Evolutionary conservation across 2,888 invertebrate species (phyloP), one percentile per base, ranked within the genome.

Genomic region (Palloptera scutellata): DNA sequence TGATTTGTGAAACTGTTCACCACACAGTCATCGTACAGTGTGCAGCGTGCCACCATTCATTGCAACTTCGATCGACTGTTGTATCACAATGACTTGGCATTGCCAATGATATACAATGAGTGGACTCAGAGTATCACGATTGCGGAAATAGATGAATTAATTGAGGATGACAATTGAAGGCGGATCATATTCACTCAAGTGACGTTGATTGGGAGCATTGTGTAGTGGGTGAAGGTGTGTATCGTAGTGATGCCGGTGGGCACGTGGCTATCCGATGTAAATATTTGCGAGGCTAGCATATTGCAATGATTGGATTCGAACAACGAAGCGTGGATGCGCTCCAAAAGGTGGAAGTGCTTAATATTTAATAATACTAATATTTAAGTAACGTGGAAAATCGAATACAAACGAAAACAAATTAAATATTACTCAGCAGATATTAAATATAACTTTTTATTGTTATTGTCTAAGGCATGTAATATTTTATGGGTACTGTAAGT

Each of bases 41-140:
- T 78, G 2, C 76, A 79, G 8, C 74, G 77, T 3, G 74, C 84
- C 0, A 67, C 76, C 2, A 20, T 76, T 0, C 84, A 84, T 52
- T 79, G 79, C 45, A 77, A 78, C 42, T 83, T 80, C 61, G 83
- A 85, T 67, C 71, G 77, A 55, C 84, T 84, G 1, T 41, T 78
- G 42, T 84, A 81, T 57, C 80, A 84, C 61, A 89, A 92, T 76
- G 92, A 93, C 74, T 91, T 93, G 66, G 92, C 91, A 0, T 79
- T 93, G 1, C 84, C 86, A 30, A 86, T 91, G 3, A 80, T 82
- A 13, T 88, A 88, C 69, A 85, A 87, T 59, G 84, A 86, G 0
- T 78, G 79, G 0, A 89, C 91, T 0, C 84, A 88, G 65, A 87
- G 88, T 1, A 85, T 91, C 0, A 86, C 87, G 52, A 76, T 91